Evolutionary conservation across 2,888 invertebrate genomes (phyloP).

Genomic region (Branchellion lobata): DNA sequence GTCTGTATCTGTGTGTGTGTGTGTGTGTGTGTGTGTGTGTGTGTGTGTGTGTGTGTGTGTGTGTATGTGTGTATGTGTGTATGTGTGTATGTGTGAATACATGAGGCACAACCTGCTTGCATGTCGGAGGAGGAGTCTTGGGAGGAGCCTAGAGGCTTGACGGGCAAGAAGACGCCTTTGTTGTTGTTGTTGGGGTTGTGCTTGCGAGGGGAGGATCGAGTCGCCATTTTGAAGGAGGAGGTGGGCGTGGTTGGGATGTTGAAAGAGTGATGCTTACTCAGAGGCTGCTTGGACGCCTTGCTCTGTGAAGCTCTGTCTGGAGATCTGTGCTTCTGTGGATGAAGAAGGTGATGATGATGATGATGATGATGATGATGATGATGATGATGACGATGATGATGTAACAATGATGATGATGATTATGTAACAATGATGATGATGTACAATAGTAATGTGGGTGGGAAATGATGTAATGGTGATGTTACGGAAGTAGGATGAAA

Average conservation of each 20-base stretch:
- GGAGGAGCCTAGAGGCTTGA: neutral
- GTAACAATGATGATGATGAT: neutral
- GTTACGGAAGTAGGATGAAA: neutral
- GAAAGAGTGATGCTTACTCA: neutral
- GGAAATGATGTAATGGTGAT: neutral
- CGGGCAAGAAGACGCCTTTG: too few relatives aligned
- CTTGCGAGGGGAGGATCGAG: constrained; percentile 61
- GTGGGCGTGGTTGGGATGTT: constrained; percentile 54
- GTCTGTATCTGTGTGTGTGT: constrained; percentile 23
- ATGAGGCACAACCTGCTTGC: too few relatives aligned
- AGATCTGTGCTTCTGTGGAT: neutral
- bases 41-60: constrained; percentile 8
- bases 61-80: too few relatives aligned
- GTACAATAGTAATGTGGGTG: neutral
- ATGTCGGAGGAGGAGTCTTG: neutral
- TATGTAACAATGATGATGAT: constrained; percentile 17
- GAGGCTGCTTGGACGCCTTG: neutral
- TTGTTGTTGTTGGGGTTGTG: neutral
- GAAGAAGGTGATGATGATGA: constrained; percentile 1
- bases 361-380: constrained; percentile 25
- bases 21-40: constrained; percentile 22
- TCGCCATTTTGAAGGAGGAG: constrained; percentile 60
- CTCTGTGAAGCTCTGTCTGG: neutral
- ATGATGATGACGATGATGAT: constrained; percentile 13
- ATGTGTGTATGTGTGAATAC: too few relatives aligned